Conservation (phyloP, 1,140 invertebrate genomes). For the Agrypnia vestita region DNA sequence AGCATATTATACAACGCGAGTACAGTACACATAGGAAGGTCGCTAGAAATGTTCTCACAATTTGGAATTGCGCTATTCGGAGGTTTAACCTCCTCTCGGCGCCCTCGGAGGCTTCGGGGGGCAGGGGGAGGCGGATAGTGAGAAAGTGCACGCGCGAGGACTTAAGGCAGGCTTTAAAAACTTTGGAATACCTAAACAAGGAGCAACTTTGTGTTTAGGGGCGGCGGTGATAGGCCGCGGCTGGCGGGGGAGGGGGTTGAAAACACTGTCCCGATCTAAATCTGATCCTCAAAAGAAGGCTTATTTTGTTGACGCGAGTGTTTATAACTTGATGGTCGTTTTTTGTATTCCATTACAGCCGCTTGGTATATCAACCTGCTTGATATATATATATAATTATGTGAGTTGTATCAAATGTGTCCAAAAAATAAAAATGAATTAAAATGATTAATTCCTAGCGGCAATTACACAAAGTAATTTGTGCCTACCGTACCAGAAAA, state of each 20-base stretch:
- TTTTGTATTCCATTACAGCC: no score
- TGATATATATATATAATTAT: no score
- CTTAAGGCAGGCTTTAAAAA: conserved; percentile 30
- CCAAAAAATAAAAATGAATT: no score
- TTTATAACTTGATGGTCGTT: no score
- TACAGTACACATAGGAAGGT: not conserved
- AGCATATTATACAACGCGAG: not conserved
- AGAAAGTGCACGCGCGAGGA: conserved; percentile 26
- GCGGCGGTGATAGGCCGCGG: not conserved
- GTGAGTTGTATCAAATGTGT: no score
- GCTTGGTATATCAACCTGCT: no score
- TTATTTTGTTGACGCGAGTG: no score
- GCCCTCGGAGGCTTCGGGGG: not conserved
- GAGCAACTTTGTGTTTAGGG: not conserved
- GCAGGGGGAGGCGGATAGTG: not conserved
- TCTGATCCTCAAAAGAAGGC: not conserved
- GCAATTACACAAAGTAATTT: no score
- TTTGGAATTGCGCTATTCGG: not conserved
- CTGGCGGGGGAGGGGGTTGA: not conserved
- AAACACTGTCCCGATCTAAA: not conserved
- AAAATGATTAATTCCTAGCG: no score
- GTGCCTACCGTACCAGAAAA: no score
- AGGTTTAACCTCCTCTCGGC: conserved; percentile 1
- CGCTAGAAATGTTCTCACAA: not conserved
- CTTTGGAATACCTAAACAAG: conserved; percentile 21